Conservation (phyloP, 1,140 invertebrate genomes). For the Acyrthosiphon pisum region DNA sequence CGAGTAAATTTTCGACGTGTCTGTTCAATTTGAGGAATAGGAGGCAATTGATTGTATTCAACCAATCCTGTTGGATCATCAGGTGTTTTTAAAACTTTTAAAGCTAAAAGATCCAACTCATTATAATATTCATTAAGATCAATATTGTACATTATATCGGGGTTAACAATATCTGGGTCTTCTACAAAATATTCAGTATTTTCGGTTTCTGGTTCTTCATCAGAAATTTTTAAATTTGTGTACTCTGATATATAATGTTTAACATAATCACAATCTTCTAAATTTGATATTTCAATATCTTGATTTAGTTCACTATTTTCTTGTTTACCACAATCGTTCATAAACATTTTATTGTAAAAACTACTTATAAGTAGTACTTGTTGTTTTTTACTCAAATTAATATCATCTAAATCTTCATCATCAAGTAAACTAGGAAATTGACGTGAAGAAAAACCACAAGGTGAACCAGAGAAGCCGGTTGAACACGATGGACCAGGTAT, state of each 20-base stretch:
- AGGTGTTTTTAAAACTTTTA: not conserved
- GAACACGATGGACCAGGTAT: no score
- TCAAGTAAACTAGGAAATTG: not conserved
- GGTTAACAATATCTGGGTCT: slow-evolving; percentile 40
- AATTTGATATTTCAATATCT: not conserved
- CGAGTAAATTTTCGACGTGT: not conserved
- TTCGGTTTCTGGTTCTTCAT: not conserved
- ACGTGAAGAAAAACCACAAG: not conserved
- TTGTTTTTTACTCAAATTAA: not conserved
- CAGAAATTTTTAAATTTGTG: not conserved
- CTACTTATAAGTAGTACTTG: not conserved
- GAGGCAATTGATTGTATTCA: slow-evolving; percentile 34
- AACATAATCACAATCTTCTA: not conserved
- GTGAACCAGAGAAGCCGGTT: no score
- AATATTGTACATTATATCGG: slow-evolving; percentile 48
- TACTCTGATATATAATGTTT: not conserved
- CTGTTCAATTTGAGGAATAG: slow-evolving; percentile 22
- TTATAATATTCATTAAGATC: slow-evolving; percentile 44
- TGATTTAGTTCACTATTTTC: not conserved
- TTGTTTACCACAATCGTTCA: not conserved
- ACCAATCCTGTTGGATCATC: not conserved
- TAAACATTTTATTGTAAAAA: not conserved
- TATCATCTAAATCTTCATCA: not conserved
- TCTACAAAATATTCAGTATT: slow-evolving; percentile 7
- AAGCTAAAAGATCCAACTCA: slow-evolving; percentile 14